Evolutionary conservation across 2,797 vertebrate genomes (phyloP).

Genomic region (Phalanger gymnotis): DNA sequence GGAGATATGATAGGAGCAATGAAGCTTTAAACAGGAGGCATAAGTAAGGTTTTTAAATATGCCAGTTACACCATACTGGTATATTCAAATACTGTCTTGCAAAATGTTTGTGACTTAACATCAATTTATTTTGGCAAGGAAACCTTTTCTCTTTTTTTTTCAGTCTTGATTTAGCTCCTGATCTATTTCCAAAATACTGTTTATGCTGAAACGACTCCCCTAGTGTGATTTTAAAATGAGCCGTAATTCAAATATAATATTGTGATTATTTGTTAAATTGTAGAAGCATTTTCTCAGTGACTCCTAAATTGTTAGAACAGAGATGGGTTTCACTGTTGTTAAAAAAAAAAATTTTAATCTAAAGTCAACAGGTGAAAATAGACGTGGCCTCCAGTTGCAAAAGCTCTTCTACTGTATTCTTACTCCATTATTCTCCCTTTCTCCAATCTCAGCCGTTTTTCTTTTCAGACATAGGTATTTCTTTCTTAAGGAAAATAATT

Average conservation of each 20-base stretch:
- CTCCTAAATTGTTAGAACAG: not conserved
- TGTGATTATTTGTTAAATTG: slow-evolving; percentile 27
- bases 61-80: not conserved
- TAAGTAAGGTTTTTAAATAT: slow-evolving; percentile 25
- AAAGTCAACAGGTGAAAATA: slow-evolving; percentile 27
- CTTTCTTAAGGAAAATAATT: slow-evolving; percentile 51
- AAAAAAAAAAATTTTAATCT: not conserved
- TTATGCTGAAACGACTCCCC: slow-evolving; percentile 22
- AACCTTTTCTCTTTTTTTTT: slow-evolving; percentile 13
- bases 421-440: not conserved
- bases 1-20: not conserved
- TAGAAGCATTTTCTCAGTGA: slow-evolving; percentile 25
- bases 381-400: slow-evolving; percentile 52
- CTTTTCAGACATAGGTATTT: slow-evolving; percentile 42
- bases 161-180: slow-evolving; percentile 18
- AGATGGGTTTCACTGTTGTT: not conserved
- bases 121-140: slow-evolving; percentile 26
- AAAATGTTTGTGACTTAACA: slow-evolving; percentile 52
- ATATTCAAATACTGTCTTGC: slow-evolving; percentile 41
- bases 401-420: not conserved
- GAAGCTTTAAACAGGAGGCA: not conserved
- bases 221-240: slow-evolving; percentile 28
- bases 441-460: not conserved
- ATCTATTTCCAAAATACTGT: not conserved
- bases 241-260: slow-evolving; percentile 13